phyloP scores from a whole-genome alignment of 2,797 vertebrate species.

The Gymnothorax reevesii region DNA sequence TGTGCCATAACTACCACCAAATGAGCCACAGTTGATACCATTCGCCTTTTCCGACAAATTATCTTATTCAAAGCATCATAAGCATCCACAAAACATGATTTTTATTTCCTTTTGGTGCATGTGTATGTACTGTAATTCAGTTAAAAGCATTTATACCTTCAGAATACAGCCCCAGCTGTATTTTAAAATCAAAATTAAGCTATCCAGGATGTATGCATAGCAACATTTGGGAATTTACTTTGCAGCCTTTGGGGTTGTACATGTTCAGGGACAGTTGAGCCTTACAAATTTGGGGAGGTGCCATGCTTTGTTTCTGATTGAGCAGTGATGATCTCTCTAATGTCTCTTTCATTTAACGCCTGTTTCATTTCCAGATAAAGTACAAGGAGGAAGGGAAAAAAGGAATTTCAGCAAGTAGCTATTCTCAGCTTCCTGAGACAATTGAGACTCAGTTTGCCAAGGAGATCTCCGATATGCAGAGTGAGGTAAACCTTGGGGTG shows the following conservation, averaged over 20 bases:
- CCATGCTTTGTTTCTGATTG: neutral
- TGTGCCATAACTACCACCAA: neutral
- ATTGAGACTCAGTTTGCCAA: conserved; percentile 63
- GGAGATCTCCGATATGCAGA: conserved; percentile 67
- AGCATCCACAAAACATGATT: neutral
- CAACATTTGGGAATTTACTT: too few species aligned
- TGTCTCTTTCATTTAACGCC: neutral
- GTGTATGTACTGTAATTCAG: neutral
- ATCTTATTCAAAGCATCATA: neutral
- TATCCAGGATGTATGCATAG: too few species aligned
- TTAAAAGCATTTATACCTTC: too few species aligned
- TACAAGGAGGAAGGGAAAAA: conserved; percentile 74
- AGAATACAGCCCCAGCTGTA: too few species aligned
- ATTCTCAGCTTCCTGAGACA: conserved; percentile 66
- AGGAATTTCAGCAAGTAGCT: conserved; percentile 54
- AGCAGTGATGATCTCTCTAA: neutral
- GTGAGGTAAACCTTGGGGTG: conserved; percentile 69
- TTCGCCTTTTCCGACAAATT: neutral
- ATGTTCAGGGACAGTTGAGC: neutral
- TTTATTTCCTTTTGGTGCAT: neutral
- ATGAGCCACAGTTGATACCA: neutral
- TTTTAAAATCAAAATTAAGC: too few species aligned
- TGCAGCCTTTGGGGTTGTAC: too few species aligned
- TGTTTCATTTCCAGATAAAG: conserved; percentile 69
- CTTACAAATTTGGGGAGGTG: neutral